These are phyloP conservation scores for Pseudolaguvia tuberculata DNA, from an alignment of 2,113 vertebrate genomes.

Conservation along the genomic window DNA sequence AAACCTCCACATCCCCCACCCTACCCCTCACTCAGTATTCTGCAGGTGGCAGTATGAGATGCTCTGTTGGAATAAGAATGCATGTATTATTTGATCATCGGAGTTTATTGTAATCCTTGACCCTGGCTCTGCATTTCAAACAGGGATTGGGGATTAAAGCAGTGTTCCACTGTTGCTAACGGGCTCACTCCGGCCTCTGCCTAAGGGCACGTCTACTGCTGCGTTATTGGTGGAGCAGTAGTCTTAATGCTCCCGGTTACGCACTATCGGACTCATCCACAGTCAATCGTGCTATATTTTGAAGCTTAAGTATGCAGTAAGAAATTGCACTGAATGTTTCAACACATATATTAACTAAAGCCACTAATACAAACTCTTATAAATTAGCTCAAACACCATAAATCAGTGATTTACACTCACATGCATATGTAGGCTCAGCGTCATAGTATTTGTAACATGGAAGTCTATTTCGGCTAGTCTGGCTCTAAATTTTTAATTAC, in stretches of 20 bases:
- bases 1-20: conserved; percentile 21
- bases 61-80: conserved; percentile 68
- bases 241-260: conserved; percentile 28
- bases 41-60: conserved; percentile 46
- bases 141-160: conserved; percentile 71
- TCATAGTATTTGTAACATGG: neutral
- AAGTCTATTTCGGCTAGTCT: neutral
- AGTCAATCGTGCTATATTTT: neutral
- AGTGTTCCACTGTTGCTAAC: conserved; percentile 39
- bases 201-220: conserved; percentile 37
- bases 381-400: conserved; percentile 9
- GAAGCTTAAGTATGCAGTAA: conserved; percentile 12
- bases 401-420: conserved; percentile 13
- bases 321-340: conserved; percentile 19
- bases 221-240: conserved; percentile 28
- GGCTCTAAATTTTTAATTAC: neutral
- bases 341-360: neutral
- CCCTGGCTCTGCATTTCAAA: conserved; percentile 75
- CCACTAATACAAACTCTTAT: neutral
- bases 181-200: conserved; percentile 45
- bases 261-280: conserved; percentile 7
- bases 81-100: conserved; percentile 75
- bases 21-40: conserved; percentile 58
- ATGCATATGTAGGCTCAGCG: conserved; percentile 5
- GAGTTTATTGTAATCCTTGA: conserved; percentile 77